Evolutionary conservation across 2,888 invertebrate genomes (phyloP).

Genomic region (Portevinia maculata): DNA sequence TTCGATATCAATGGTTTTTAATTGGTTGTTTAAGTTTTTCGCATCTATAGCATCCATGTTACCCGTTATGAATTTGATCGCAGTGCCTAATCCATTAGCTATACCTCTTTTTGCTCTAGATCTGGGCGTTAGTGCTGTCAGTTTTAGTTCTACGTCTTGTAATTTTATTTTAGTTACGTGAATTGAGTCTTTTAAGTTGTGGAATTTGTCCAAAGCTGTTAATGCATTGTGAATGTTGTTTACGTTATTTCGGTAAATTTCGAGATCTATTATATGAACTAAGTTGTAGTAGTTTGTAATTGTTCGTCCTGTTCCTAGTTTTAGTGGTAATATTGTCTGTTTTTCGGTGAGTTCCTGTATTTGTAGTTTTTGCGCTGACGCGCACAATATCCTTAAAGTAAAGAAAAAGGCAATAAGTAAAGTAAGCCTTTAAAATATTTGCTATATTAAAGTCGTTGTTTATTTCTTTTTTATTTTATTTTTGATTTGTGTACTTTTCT

Average conservation of each 20-base stretch:
- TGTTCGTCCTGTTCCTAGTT: slow-evolving; percentile 5
- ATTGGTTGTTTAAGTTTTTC: neutral
- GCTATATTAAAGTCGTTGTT: neutral
- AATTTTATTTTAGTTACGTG: slow-evolving; percentile 14
- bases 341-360: slow-evolving; percentile 8
- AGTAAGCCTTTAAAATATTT: neutral
- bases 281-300: slow-evolving; percentile 7
- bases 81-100: slow-evolving; percentile 1
- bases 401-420: no score
- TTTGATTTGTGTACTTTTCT: slow-evolving; percentile 22
- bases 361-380: neutral
- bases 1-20: neutral
- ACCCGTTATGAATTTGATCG: slow-evolving; percentile 11
- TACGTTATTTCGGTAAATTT: slow-evolving; percentile 7
- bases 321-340: neutral
- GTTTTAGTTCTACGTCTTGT: slow-evolving; percentile 11
- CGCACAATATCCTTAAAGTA: neutral
- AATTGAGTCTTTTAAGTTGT: neutral
- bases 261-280: slow-evolving; percentile 11
- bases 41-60: slow-evolving; percentile 25
- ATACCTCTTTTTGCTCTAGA: slow-evolving; percentile 22
- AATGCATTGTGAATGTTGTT: slow-evolving; percentile 11
- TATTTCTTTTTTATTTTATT: slow-evolving; percentile 4
- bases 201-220: slow-evolving; percentile 5
- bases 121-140: slow-evolving; percentile 6